Evolutionary conservation across 2,888 invertebrate species (phyloP).

Genomic region (Adineta ricciae): DNA sequence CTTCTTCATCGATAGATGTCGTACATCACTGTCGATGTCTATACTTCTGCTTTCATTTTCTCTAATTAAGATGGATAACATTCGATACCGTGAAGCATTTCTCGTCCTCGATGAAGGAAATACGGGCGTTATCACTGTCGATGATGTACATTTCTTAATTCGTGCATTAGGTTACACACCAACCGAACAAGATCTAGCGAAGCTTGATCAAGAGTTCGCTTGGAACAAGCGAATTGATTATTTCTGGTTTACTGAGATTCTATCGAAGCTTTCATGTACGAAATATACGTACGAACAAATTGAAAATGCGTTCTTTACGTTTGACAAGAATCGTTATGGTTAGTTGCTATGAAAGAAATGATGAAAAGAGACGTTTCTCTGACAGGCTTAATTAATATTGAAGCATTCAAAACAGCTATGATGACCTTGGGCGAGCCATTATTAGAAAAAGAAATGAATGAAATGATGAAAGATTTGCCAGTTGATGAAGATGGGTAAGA

Average conservation of each 20-base stretch:
- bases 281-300: background rate
- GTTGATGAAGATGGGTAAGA: conserved; percentile 15
- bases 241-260: background rate
- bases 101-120: background rate
- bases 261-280: background rate
- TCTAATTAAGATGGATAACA: background rate
- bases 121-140: background rate
- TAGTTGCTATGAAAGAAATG: background rate
- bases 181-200: background rate
- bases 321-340: conserved; percentile 17
- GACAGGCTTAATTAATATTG: background rate
- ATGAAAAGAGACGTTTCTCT: background rate
- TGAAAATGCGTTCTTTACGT: background rate
- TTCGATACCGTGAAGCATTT: conserved; percentile 8
- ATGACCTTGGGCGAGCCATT: background rate
- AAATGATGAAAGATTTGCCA: conserved; percentile 12
- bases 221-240: background rate
- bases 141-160: background rate
- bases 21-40: background rate
- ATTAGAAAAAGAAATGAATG: background rate
- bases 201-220: background rate
- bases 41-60: background rate
- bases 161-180: conserved; percentile 14
- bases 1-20: background rate
- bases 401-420: conserved; percentile 1